Evolutionary conservation across 2,113 vertebrate genomes (phyloP).

Genomic region (Lynx canadensis): DNA sequence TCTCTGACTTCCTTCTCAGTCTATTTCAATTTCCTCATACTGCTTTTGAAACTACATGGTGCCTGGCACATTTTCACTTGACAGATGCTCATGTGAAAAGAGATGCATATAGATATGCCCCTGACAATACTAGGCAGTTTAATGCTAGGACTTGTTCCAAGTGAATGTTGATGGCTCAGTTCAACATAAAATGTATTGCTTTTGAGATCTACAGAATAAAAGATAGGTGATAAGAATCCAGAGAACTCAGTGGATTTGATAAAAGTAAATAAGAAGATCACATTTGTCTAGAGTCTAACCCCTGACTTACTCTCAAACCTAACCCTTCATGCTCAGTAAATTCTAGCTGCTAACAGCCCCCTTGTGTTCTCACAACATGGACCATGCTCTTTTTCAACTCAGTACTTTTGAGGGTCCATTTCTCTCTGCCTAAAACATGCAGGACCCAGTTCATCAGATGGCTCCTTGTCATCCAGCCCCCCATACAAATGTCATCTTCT

Average conservation of each 20-base stretch:
- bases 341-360: background rate
- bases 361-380: background rate
- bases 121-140: slow-evolving; percentile 47
- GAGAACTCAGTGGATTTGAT: background rate
- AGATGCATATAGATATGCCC: slow-evolving; percentile 40
- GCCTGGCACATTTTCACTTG: slow-evolving; percentile 52
- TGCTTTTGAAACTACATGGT: slow-evolving; percentile 8
- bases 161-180: background rate
- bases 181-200: background rate
- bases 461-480: background rate
- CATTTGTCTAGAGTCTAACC: background rate
- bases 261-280: background rate
- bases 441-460: background rate
- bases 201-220: background rate
- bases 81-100: slow-evolving; percentile 60
- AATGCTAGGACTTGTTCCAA: slow-evolving; percentile 56
- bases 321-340: background rate
- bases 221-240: background rate
- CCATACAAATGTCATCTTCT: background rate
- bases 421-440: background rate
- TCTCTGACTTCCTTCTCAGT: background rate
- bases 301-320: background rate
- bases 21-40: background rate
- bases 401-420: background rate
- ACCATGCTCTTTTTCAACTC: background rate